Evolutionary conservation across 2,888 invertebrate genomes (phyloP).

Genomic region (Coremacera marginata): DNA sequence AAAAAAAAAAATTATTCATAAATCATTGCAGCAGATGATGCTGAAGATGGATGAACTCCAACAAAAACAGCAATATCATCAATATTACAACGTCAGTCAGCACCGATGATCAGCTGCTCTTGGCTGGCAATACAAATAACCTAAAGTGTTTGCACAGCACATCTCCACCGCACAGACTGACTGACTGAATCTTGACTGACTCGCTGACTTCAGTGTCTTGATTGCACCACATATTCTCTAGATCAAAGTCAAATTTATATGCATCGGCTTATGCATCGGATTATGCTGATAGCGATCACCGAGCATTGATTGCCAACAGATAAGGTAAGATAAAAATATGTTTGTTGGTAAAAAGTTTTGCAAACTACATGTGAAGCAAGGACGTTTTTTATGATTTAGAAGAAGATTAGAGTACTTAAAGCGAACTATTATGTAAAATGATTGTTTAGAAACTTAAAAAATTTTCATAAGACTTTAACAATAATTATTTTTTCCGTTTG

Average conservation of each 20-base stretch:
- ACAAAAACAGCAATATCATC: background rate
- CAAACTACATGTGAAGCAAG: background rate
- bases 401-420: background rate
- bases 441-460: no score
- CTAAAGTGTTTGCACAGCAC: conserved; percentile 39
- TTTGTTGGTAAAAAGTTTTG: background rate
- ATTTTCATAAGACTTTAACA: no score
- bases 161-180: conserved; percentile 3
- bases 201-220: background rate
- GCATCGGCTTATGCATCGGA: background rate
- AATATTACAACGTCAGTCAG: background rate
- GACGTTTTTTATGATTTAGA: background rate
- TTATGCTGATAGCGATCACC: conserved; percentile 11
- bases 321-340: background rate
- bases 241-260: conserved; percentile 26
- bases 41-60: conserved; percentile 20
- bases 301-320: conserved; percentile 18
- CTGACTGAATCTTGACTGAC: conserved; percentile 7
- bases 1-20: background rate
- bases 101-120: background rate
- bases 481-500: no score
- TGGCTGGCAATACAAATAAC: conserved; percentile 42
- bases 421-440: no score
- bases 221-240: background rate
- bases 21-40: conserved; percentile 20